Percentiles rank a stretch among this genome's conserved stretches.
These are phyloP conservation scores for Muricea muricata DNA, from an alignment of 92 coral and sea anemone genomes.

Conservation along the genomic window DNA sequence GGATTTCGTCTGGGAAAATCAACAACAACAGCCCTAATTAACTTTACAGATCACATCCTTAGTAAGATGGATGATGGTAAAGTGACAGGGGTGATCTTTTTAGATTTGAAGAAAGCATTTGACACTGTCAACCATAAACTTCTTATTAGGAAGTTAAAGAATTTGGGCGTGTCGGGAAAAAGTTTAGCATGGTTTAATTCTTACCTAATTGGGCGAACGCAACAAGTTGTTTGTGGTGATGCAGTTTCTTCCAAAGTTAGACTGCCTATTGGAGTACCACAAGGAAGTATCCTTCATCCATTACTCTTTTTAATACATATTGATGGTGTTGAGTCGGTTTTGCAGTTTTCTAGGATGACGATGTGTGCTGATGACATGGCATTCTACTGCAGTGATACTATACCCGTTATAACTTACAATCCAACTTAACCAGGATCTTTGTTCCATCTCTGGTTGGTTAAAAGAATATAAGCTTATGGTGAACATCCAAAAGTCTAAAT, in stretches of 20 bases:
- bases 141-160: conserved; percentile 44
- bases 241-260: conserved; percentile 25
- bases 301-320: conserved; percentile 24
- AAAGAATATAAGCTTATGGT: conserved; percentile 41
- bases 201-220: conserved; percentile 40
- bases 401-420: conserved; percentile 14
- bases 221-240: conserved; percentile 48
- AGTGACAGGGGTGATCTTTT: conserved; percentile 53
- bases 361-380: conserved; percentile 60
- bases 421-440: conserved; percentile 27
- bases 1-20: conserved; percentile 50
- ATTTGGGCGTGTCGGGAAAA: conserved; percentile 52
- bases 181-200: conserved; percentile 40
- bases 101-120: conserved; percentile 51
- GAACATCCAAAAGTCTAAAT: conserved; percentile 32
- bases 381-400: conserved; percentile 36
- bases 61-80: conserved; percentile 54
- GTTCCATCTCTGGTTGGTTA: conserved; percentile 36
- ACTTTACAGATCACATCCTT: conserved; percentile 50
- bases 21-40: conserved; percentile 37
- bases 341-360: conserved; percentile 48
- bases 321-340: conserved; percentile 39
- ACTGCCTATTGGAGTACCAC: conserved; percentile 41
- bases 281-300: conserved; percentile 54
- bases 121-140: conserved; percentile 56